Conservation (phyloP, 2,797 vertebrate species). For the Acrocephalus scirpaceus region DNA sequence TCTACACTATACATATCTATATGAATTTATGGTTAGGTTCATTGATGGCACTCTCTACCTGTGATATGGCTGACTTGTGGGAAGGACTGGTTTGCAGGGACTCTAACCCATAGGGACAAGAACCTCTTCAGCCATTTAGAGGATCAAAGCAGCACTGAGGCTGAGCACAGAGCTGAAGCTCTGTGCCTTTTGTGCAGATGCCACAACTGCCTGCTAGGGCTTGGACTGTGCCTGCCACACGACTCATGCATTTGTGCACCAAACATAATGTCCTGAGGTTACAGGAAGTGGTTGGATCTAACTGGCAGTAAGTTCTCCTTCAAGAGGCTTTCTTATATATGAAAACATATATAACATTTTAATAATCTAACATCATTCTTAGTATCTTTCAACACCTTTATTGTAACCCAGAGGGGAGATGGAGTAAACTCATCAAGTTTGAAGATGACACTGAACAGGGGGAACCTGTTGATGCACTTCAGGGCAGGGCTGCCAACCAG, state of each 20-base stretch:
- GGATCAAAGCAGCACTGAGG: background rate
- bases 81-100: background rate
- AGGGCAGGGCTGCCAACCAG: background rate
- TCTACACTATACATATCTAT: background rate
- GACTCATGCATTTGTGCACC: fast-evolving
- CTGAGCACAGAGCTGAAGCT: background rate
- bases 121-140: background rate
- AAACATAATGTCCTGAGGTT: background rate
- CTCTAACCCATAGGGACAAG: background rate
- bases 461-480: background rate
- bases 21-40: background rate
- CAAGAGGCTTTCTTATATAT: background rate
- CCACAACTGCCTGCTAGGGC: background rate
- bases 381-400: background rate
- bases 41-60: background rate
- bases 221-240: background rate
- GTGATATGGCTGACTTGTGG: background rate
- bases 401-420: background rate
- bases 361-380: background rate
- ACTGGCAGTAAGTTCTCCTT: background rate
- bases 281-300: background rate
- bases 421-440: background rate
- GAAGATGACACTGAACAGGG: background rate
- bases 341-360: background rate
- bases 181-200: background rate